Evolutionary conservation across 2,797 vertebrate genomes (phyloP).

Genomic region (Diplodus sargus): DNA sequence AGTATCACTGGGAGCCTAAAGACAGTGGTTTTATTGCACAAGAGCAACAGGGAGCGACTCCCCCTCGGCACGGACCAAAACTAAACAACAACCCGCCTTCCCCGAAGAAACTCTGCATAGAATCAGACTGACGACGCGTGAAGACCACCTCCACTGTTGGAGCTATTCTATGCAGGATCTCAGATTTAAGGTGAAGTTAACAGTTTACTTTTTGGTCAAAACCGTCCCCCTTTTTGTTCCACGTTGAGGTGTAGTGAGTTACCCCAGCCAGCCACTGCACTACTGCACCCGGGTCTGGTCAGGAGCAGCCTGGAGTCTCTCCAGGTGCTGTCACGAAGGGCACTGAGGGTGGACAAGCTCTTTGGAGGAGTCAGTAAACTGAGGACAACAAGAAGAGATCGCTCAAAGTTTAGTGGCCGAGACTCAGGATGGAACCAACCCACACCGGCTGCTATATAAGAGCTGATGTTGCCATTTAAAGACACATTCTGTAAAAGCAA

Average conservation of each 20-base stretch:
- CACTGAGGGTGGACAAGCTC: slow-evolving; percentile 90
- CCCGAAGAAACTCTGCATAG: slow-evolving; percentile 64
- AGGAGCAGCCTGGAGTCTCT: slow-evolving; percentile 96
- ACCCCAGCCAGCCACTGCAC: slow-evolving; percentile 87
- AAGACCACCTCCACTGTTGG: neutral
- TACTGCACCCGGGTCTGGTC: slow-evolving; percentile 55
- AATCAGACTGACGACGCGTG: neutral
- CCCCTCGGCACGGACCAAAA: slow-evolving; percentile 61
- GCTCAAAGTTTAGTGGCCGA: neutral
- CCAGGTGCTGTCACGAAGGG: slow-evolving; percentile 92
- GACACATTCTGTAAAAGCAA: neutral
- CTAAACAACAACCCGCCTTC: slow-evolving; percentile 44
- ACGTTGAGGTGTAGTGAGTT: slow-evolving; percentile 44
- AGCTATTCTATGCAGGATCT: slow-evolving; percentile 48
- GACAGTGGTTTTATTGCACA: slow-evolving; percentile 74
- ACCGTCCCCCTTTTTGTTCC: neutral
- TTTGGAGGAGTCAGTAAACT: slow-evolving; percentile 95
- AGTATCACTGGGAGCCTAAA: slow-evolving; percentile 29
- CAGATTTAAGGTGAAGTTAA: slow-evolving; percentile 60
- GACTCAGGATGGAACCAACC: too few relatives aligned
- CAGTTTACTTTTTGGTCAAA: slow-evolving; percentile 36
- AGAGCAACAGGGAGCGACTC: slow-evolving; percentile 49
- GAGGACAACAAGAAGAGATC: neutral
- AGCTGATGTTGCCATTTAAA: neutral
- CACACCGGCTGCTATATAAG: too few relatives aligned